Evolutionary conservation across 2,113 vertebrate species (phyloP), one percentile per base, ranked within the genome.

Genomic region (Mugil cephalus): DNA sequence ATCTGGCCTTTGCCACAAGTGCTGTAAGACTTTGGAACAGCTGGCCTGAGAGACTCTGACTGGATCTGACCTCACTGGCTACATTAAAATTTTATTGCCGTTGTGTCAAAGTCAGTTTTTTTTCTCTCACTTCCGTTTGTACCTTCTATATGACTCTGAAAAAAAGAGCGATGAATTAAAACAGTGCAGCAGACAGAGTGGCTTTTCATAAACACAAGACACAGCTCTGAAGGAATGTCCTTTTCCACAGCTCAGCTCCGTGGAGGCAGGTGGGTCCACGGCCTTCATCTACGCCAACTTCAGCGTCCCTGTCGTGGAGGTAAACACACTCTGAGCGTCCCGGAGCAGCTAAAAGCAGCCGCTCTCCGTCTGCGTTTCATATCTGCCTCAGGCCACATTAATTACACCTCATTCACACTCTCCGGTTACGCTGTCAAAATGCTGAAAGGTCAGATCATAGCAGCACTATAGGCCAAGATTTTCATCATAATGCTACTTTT

Each of bases 201-300:
- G 53, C 56, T 77, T 69, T 76, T 69, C 58, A 69, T 67, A 68
- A 71, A 71, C 48, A 48, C 66, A 65, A 83, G 69, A 87, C 84
- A 71, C 79, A 64, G 7, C 62, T 70, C 58, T 89, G 51, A 85
- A 84, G 58, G 75, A 88, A 82, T 81, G 76, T 87, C 64, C 21
- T 87, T 83, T 76, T 72, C 79, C 84, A 84, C 90, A 98, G 97
- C 94, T 99, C 88, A 99, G 95, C 15, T 78, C 95, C 0, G 97
- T 98, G 45, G 94, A 98, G 62, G 95, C 96, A 0, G 96, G 96
- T 9, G 97, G 97, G 54, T 95, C 95, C 36, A 98, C 97, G 0
- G 96, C 96, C 42, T 99, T 98, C 85, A 94, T 99, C 93, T 92
- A 96, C 0, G 96, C 94, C 69, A 98, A 98, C 94, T 92, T 98